Conservation (phyloP, 2,888 invertebrate species). For the Caenorhabditis zanzibari region DNA sequence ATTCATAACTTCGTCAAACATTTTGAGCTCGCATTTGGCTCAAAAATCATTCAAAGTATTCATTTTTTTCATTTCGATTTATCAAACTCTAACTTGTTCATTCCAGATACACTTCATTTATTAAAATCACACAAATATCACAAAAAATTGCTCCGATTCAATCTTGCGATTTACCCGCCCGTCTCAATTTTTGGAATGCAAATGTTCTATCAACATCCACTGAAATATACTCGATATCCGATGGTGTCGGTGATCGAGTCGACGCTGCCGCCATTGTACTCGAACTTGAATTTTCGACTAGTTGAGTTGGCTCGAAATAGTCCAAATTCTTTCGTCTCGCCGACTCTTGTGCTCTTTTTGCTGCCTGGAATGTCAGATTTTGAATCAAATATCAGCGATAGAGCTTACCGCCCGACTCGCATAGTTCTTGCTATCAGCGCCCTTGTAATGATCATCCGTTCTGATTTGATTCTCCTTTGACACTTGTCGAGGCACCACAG, state of each 20-base stretch:
- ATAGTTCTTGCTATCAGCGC: too few species aligned
- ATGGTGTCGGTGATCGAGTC: constrained; percentile 61
- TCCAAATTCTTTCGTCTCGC: constrained; percentile 56
- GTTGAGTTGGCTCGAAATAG: constrained; percentile 57
- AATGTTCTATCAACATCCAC: constrained; percentile 65
- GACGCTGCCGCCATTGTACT: constrained; percentile 31
- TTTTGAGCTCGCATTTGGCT: too few species aligned
- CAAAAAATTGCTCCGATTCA: constrained; percentile 15
- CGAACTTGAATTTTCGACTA: constrained; percentile 42
- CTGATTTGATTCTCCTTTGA: not conserved
- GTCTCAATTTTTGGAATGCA: constrained; percentile 60
- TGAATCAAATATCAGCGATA: not conserved
- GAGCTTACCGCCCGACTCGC: not conserved
- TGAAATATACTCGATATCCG: constrained; percentile 63
- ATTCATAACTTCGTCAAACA: too few species aligned
- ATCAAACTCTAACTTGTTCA: too few species aligned
- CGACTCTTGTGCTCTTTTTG: constrained; percentile 13
- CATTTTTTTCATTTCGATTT: too few species aligned
- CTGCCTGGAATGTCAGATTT: not conserved
- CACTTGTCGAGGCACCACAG: too few species aligned
- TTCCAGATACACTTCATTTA: not conserved
- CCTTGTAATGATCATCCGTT: not conserved
- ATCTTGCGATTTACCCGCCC: constrained; percentile 38
- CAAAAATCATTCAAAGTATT: too few species aligned
- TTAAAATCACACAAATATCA: constrained; percentile 4